Conservation (phyloP, 1,140 invertebrate species). For the Apis cerana region DNA sequence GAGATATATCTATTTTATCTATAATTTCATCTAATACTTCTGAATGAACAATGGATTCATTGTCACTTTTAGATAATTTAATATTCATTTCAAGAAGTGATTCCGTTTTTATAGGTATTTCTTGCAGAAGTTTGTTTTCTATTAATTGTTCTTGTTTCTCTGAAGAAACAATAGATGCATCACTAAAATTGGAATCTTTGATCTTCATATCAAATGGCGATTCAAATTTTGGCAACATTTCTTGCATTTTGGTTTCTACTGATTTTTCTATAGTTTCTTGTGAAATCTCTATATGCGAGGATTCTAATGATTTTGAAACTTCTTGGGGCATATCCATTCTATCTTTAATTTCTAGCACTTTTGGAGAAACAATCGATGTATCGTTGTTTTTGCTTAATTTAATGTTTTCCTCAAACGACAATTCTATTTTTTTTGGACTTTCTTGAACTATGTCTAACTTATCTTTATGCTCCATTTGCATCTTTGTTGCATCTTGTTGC, state of each 20-base stretch:
- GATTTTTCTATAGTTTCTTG: too few relatives aligned
- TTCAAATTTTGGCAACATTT: constrained; percentile 37
- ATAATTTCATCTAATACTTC: constrained; percentile 40
- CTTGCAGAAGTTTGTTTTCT: constrained; percentile 59
- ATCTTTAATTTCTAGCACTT: constrained; percentile 59
- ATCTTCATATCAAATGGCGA: constrained; percentile 77
- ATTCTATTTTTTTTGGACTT: constrained; percentile 68
- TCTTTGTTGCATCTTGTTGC: constrained; percentile 67
- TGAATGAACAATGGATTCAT: constrained; percentile 67
- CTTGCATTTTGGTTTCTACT: too few relatives aligned
- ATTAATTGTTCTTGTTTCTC: neutral
- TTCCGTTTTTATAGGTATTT: constrained; percentile 67
- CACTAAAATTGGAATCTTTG: constrained; percentile 47
- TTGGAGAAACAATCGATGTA: constrained; percentile 75
- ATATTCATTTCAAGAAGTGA: constrained; percentile 70
- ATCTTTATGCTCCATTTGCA: constrained; percentile 58
- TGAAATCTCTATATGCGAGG: too few relatives aligned
- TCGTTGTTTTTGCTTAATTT: constrained; percentile 76
- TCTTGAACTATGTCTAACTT: constrained; percentile 60
- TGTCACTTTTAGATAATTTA: constrained; percentile 68
- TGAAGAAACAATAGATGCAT: too few relatives aligned
- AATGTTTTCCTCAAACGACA: constrained; percentile 76
- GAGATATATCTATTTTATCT: neutral
- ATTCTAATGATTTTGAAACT: constrained; percentile 60
- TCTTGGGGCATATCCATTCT: constrained; percentile 67